Base-by-base conservation (phyloP, 1,140 invertebrate genomes). In the Lucilia sericata region DNA sequence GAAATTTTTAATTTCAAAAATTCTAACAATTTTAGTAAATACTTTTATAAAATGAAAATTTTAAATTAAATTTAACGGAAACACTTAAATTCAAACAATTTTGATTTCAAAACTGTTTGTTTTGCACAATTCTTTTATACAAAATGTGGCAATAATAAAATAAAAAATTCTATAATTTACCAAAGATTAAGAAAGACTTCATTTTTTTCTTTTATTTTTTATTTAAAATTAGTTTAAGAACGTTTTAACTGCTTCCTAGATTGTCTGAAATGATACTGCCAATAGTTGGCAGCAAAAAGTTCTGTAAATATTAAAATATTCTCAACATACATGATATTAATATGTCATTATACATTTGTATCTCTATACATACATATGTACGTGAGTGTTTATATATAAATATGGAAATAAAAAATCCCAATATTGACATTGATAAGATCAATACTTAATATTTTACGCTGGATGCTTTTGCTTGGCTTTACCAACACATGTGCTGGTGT, bases 371-470 rank as follows among this genome's bases (percentile, higher is more conserved):
- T 25, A 25, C 65, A 55, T 0, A 55, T 70, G 25, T 2, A 30
- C n/a, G n/a, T 30, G 25, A 30, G 25, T 30, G 25, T 30, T 30
- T 30, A 3, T 30, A 3, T 30, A 30, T 30, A 30, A 70, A 70
- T 70, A 70, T 21, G 65, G n/a, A 70, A 70, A 70, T 21, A 70
- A 70, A 70, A 70, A 70, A 70, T 70, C 65, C 65, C 65, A 21
- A 21, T 70, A 70, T 36, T 60, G 25, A 14, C 51, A 49, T 82
- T 60, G 81, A 34, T 51, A 49, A 47, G 42, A 14, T 82, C 51
- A 49, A n/a, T 82, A 42, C 5, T 42, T 8, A 7, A 8, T 10
- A 42, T 42, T 14, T 60, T 21, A 47, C 47, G 17, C 42, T 14
- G 75, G 74, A 78, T 42, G 34, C 47, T 78, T n/a, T 21, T 55